Evolutionary conservation across 2,113 vertebrate genomes (phyloP).

Genomic region (Prolemur simus): DNA sequence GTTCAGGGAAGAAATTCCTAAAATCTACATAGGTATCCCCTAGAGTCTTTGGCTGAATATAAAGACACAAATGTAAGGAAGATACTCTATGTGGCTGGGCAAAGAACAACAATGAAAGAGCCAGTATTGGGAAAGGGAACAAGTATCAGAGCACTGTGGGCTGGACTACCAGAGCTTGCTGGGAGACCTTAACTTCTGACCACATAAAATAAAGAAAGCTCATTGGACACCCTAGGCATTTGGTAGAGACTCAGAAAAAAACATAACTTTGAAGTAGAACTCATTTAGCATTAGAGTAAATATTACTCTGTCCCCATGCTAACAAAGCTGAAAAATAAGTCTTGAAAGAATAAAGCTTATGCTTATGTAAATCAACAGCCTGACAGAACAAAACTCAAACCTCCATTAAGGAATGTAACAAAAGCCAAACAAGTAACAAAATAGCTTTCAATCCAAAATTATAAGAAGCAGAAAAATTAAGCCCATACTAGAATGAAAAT

Average conservation of each 20-base stretch:
- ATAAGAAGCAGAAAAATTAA: not conserved
- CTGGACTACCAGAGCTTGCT: not conserved
- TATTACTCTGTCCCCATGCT: not conserved
- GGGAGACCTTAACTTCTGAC: not conserved
- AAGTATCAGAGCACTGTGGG: not conserved
- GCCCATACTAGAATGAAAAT: not conserved
- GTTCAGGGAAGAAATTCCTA: not conserved
- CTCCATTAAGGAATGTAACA: not conserved
- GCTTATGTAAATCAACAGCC: not conserved
- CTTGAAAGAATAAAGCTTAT: not conserved
- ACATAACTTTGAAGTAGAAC: not conserved
- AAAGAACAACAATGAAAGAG: not conserved
- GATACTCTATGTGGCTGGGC: not conserved
- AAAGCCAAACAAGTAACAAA: not conserved
- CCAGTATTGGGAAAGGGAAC: too few species aligned
- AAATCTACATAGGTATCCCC: accelerated
- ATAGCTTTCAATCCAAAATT: not conserved
- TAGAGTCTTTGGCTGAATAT: not conserved
- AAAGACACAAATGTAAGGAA: not conserved
- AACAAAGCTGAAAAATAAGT: not conserved
- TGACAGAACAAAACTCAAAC: not conserved
- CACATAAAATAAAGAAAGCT: not conserved
- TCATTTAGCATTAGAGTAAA: not conserved
- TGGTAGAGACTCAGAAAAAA: not conserved
- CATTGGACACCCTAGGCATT: accelerated